Conservation (phyloP, 2,113 vertebrate species). For the Myrmophylax atrothorax region DNA sequence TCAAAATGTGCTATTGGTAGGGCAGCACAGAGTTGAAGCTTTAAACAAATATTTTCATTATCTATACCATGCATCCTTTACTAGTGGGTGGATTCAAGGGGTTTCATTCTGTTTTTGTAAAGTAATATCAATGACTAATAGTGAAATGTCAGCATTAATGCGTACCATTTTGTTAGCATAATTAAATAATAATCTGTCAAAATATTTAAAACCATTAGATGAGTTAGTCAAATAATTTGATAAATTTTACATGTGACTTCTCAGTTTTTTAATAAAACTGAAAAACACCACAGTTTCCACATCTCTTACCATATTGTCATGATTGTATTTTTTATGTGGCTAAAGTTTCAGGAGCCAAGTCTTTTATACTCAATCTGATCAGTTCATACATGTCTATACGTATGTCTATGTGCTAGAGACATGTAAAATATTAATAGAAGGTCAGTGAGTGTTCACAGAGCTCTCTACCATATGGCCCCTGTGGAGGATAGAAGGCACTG, state of each 20-base stretch:
- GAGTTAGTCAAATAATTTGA: constrained; percentile 54
- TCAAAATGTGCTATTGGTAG: background rate
- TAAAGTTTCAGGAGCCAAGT: constrained; percentile 52
- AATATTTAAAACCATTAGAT: constrained; percentile 43
- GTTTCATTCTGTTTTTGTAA: background rate
- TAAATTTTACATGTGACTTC: constrained; percentile 40
- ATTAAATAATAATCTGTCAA: constrained; percentile 56
- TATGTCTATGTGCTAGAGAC: constrained; percentile 46
- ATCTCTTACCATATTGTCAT: constrained; percentile 13
- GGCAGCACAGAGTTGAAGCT: background rate
- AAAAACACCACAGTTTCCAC: constrained; percentile 5
- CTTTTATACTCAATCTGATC: constrained; percentile 56
- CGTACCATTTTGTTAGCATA: constrained; percentile 40
- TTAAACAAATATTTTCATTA: background rate
- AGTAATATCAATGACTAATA: background rate
- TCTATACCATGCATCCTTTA: background rate
- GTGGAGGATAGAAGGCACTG: constrained; percentile 75
- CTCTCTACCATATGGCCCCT: constrained; percentile 79
- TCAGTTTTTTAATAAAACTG: constrained; percentile 62
- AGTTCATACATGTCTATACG: constrained; percentile 6
- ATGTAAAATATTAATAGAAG: constrained; percentile 77
- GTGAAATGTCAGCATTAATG: background rate
- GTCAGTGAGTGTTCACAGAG: constrained; percentile 73
- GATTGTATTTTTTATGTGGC: constrained; percentile 60
- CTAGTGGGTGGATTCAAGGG: background rate